Conservation (phyloP, 2,113 vertebrate species). For the Lophura nycthemera region DNA sequence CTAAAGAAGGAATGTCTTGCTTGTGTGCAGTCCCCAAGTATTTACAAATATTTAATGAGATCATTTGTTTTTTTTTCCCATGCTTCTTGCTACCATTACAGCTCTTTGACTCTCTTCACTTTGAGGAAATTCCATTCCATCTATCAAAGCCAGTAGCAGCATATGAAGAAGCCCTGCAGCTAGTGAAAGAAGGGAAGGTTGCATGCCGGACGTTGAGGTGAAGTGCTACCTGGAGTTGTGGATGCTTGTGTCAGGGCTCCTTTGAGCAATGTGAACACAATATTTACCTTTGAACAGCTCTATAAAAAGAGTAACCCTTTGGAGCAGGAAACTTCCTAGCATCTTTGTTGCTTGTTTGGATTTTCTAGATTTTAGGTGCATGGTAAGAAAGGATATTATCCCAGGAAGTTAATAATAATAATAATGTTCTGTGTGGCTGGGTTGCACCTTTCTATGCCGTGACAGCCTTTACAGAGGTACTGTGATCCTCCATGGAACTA, state of each 20-base stretch:
- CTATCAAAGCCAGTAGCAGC: conserved; percentile 87
- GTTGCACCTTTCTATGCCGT: background rate
- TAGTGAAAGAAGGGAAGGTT: conserved; percentile 86
- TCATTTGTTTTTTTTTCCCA: background rate
- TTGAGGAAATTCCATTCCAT: conserved; percentile 79
- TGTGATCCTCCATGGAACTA: background rate
- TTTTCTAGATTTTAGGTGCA: background rate
- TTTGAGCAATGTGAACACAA: background rate
- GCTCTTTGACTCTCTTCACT: conserved; percentile 88
- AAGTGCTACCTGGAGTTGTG: background rate
- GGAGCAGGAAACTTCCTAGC: background rate
- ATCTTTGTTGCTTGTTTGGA: background rate
- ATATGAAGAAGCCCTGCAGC: conserved; percentile 90
- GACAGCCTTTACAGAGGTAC: background rate
- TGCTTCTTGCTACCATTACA: conserved; percentile 46
- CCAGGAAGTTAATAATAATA: background rate
- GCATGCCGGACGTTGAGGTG: conserved; percentile 89
- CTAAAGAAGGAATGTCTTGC: background rate
- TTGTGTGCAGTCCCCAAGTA: background rate
- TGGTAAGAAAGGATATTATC: background rate
- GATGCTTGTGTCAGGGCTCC: background rate
- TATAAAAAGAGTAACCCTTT: background rate
- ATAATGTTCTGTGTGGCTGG: background rate
- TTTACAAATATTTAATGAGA: background rate
- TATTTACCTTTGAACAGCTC: background rate